These are phyloP conservation scores for Solea solea DNA, from an alignment of 2,113 vertebrate species.

Conservation along the genomic window DNA sequence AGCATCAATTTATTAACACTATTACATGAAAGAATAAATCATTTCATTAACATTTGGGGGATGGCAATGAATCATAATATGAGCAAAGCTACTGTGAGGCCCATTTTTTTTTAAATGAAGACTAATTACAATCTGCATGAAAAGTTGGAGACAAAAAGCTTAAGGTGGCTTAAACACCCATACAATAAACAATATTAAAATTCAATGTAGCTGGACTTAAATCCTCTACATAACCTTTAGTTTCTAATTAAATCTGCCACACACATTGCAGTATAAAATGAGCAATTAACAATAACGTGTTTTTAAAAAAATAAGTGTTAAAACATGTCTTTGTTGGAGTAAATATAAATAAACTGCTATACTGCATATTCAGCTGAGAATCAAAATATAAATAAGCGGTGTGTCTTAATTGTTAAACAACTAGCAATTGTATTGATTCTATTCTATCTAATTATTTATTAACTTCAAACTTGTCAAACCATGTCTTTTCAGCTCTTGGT, in stretches of 20 bases:
- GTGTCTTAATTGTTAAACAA: no score
- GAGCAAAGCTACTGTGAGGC: constrained; percentile 37
- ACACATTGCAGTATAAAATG: constrained; percentile 39
- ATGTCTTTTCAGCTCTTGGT: no score
- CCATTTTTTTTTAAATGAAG: constrained; percentile 59
- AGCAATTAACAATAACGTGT: constrained; percentile 29
- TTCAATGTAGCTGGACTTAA: constrained; percentile 51
- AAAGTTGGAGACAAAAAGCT: constrained; percentile 59
- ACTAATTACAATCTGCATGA: constrained; percentile 66
- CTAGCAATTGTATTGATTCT: no score
- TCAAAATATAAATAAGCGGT: no score
- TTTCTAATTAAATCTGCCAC: constrained; percentile 52
- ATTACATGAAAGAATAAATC: constrained; percentile 77
- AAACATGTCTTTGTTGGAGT: neutral
- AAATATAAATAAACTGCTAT: no score
- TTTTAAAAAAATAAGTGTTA: constrained; percentile 10
- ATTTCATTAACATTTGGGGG: constrained; percentile 74
- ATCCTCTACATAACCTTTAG: constrained; percentile 52
- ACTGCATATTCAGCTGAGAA: no score
- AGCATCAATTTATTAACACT: constrained; percentile 77
- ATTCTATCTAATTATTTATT: no score
- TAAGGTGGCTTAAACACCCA: constrained; percentile 66
- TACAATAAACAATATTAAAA: constrained; percentile 71
- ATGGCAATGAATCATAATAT: constrained; percentile 76
- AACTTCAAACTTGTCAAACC: no score